Evolutionary conservation across 2,797 vertebrate genomes (phyloP).

Genomic region (Ceryle rudis): DNA sequence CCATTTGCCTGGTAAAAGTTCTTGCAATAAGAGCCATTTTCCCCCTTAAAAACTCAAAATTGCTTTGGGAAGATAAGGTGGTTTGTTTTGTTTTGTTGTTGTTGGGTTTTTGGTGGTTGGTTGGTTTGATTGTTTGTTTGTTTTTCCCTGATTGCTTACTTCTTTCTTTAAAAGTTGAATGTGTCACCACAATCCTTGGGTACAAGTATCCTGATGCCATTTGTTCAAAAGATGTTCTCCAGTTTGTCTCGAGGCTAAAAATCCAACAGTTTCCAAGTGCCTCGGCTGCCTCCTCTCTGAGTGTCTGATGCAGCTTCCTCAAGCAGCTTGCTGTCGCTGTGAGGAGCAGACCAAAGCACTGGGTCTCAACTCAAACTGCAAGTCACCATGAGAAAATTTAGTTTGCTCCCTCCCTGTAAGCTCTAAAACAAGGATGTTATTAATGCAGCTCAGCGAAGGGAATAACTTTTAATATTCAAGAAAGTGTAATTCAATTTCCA

Average conservation of each 20-base stretch:
- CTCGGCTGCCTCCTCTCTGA: not conserved
- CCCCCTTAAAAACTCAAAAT: not conserved
- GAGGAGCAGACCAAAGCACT: not conserved
- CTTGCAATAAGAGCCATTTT: rapidly evolving
- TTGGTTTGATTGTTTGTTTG: rapidly evolving
- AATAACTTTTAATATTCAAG: slow-evolving; percentile 19
- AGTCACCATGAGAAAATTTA: not conserved
- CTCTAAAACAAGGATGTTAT: not conserved
- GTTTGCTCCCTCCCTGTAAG: not conserved
- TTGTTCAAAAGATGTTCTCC: not conserved
- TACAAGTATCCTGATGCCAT: not conserved
- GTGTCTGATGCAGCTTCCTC: rapidly evolving
- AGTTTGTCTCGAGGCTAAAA: not conserved
- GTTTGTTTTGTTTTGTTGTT: rapidly evolving
- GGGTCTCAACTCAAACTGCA: not conserved
- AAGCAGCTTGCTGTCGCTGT: rapidly evolving
- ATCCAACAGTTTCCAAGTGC: not conserved
- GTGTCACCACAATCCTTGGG: not conserved
- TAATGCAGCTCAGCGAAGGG: not conserved
- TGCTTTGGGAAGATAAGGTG: not conserved
- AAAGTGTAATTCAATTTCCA: slow-evolving; percentile 14
- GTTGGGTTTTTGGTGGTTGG: too few species aligned
- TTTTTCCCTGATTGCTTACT: not conserved
- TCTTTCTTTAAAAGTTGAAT: not conserved
- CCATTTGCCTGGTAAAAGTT: rapidly evolving